These are phyloP conservation scores for Laupala kohalensis DNA, from an alignment of 1,140 invertebrate species.

Conservation along the genomic window DNA sequence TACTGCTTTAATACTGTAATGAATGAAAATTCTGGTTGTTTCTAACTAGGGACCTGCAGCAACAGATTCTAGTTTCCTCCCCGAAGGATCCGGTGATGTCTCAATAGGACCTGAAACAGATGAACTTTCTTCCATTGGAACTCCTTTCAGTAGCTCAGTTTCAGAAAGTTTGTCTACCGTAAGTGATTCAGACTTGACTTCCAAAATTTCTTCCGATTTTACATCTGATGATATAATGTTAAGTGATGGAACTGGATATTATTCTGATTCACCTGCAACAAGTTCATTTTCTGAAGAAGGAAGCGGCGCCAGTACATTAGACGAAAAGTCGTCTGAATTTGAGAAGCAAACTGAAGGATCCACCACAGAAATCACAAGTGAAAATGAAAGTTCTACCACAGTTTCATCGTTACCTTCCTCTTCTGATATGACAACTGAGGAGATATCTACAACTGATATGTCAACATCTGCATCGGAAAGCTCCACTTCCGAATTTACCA, in stretches of 20 bases:
- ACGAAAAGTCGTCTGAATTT: background rate
- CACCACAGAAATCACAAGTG: background rate
- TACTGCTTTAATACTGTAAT: no score
- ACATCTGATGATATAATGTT: slow-evolving; percentile 41
- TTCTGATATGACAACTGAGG: slow-evolving; percentile 12
- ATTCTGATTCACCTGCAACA: background rate
- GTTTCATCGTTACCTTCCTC: background rate
- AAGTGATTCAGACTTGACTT: slow-evolving; percentile 16
- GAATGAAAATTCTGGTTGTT: background rate
- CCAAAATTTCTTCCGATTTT: slow-evolving; percentile 25
- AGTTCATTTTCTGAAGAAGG: background rate
- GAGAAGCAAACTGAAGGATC: background rate
- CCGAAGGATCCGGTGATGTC: background rate
- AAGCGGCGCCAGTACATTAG: background rate
- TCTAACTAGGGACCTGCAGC: background rate
- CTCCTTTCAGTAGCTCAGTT: background rate
- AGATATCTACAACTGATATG: background rate
- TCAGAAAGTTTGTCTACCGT: background rate
- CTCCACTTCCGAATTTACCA: slow-evolving; percentile 3
- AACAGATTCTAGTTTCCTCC: background rate
- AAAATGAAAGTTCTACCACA: background rate
- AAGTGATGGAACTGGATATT: slow-evolving; percentile 31
- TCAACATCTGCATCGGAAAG: slow-evolving; percentile 2
- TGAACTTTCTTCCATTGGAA: background rate
- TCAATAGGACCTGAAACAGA: background rate